Evolutionary conservation across 1,140 invertebrate genomes (phyloP), one percentile per base, ranked within the genome.

Genomic region (Papilio aristodemus): DNA sequence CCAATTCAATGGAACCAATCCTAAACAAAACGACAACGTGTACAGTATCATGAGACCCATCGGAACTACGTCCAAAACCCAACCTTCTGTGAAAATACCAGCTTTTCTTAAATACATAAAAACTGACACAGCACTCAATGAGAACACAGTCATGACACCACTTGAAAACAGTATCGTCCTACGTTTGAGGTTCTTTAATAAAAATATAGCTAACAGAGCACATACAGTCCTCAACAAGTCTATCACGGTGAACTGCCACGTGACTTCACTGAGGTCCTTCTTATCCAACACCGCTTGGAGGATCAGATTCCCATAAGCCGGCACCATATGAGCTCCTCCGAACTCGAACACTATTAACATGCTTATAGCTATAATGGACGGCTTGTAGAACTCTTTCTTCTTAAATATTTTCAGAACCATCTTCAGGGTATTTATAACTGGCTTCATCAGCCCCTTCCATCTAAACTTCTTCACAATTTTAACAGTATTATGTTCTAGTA

Each of bases 341-440:
- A 90, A 90, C 66, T 91, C 89, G 67, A 91, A 91, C 0, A 88
- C 86, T 27, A 91, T 75, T n/a, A 91, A 62, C 86, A 90, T 91
- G 69, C 82, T 85, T 32, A 91, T 90, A 70, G 86, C 87, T 75
- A 91, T 84, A 25, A 88, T 85, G 7, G 88, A 83, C 0, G 89
- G 89, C 38, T 90, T 91, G 64, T 84, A 88, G 70, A 91, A 91
- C 60, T 90, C 87, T 74, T 83, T 87, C 77, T 89, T 91, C 69
- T 89, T 90, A 37, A 91, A 91, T 41, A 91, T 85, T 41, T 76
- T 89, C 50, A 89, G 46, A 4, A 85, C 71, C 17, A 71, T 67
- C 66, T 88, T 86, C 1, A 91, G 72, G 0, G 80, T 67, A 69
- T 89, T 79, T 0, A 76, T 67, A 1, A 77, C 60, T 10, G 73